Evolutionary conservation across 2,888 invertebrate genomes (phyloP).

Genomic region (Tetanocera ferruginea): DNA sequence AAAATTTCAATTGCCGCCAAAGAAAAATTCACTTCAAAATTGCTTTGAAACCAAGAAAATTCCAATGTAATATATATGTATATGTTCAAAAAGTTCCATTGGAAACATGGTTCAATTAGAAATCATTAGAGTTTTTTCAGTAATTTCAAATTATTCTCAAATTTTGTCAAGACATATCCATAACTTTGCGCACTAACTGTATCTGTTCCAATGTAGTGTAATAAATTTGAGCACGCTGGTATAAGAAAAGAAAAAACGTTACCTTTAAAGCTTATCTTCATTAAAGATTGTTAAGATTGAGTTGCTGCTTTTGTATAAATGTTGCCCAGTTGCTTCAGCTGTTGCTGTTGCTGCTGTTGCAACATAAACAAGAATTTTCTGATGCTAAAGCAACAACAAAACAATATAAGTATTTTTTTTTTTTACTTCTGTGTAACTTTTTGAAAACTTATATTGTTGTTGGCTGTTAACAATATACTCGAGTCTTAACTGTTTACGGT

Average conservation of each 20-base stretch:
- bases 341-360: neutral
- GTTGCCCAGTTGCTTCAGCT: neutral
- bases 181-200: no score
- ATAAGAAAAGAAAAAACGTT: neutral
- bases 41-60: no score
- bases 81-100: no score
- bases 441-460: conserved; percentile 24
- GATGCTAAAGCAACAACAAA: neutral
- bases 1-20: no score
- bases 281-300: conserved; percentile 10
- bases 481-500: conserved; percentile 18
- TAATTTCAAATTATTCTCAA: no score
- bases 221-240: no score
- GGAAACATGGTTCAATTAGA: no score
- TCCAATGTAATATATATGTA: no score
- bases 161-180: no score
- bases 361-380: conserved; percentile 23
- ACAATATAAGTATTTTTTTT: conserved; percentile 10
- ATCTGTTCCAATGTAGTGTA: no score
- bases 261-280: neutral
- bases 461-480: conserved; percentile 34
- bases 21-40: no score
- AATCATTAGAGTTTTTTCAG: no score
- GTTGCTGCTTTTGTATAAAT: neutral
- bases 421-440: conserved; percentile 33